Evolutionary conservation across 35 echinoderm and acorn worm species (phyloP).

Genomic region (Ptychodera flava): DNA sequence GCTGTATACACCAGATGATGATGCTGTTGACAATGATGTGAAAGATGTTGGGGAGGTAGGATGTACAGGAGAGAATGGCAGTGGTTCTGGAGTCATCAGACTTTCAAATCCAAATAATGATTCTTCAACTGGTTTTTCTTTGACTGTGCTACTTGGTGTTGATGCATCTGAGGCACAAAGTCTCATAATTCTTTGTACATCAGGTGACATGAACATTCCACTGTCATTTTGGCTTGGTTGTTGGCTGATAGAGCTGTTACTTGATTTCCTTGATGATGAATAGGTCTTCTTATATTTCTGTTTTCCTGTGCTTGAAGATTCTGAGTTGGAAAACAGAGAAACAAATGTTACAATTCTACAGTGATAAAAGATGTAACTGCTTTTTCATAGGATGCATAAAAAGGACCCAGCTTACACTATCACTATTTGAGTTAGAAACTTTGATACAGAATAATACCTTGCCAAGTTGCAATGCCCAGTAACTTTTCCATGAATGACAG

Average conservation of each 20-base stretch:
- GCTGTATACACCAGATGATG: not conserved
- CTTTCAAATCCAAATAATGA: not conserved
- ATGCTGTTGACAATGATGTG: not conserved
- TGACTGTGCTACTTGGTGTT: not conserved
- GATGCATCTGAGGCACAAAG: not conserved
- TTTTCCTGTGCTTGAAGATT: not conserved
- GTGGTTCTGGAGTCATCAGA: not conserved
- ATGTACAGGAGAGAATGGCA: not conserved
- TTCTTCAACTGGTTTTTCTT: not conserved
- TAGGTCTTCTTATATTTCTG: not conserved
- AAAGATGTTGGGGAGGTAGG: not conserved
- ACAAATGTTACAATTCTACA: too few relatives aligned
- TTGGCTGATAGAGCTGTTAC: too few relatives aligned
- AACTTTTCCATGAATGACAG: too few relatives aligned
- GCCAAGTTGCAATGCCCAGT: too few relatives aligned
- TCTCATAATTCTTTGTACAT: not conserved
- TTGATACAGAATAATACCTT: too few relatives aligned
- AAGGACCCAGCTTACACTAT: too few relatives aligned
- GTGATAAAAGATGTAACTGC: too few relatives aligned
- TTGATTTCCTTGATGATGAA: not conserved
- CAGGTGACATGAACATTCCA: not conserved
- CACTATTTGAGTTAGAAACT: too few relatives aligned
- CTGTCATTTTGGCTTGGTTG: not conserved
- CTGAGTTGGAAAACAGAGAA: too few relatives aligned
- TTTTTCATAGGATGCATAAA: too few relatives aligned